Percentiles rank a stretch among this genome's conserved stretches.
phyloP scores from a whole-genome alignment of 2,113 vertebrate species.

The Papio anubis region DNA sequence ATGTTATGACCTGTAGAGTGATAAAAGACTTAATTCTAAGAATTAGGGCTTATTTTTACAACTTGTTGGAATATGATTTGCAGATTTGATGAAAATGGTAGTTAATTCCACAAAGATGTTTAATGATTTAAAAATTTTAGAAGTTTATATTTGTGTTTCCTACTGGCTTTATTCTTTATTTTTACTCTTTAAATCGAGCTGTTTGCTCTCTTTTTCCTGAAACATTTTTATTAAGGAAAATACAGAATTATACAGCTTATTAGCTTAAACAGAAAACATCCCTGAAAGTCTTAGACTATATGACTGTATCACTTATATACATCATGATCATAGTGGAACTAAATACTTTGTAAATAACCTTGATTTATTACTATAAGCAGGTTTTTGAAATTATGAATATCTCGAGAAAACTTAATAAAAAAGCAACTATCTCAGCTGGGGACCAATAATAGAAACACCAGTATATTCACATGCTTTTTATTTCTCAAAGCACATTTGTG shows the following conservation, averaged over 20 bases:
- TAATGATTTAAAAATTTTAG: neutral
- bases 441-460: conserved; percentile 23
- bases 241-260: neutral
- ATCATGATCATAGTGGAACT: neutral
- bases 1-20: neutral
- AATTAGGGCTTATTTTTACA: neutral
- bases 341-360: conserved; percentile 1
- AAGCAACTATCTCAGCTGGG: neutral
- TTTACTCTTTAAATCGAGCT: neutral
- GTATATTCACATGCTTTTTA: conserved; percentile 38
- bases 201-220: neutral
- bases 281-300: neutral
- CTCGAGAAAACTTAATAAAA: neutral
- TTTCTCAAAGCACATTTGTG: conserved; percentile 57
- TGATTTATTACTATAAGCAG: neutral
- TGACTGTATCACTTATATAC: neutral
- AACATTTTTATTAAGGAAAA: conserved; percentile 24
- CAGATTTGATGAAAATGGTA: conserved; percentile 3
- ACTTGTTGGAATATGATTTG: neutral
- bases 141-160: neutral
- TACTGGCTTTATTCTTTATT: neutral
- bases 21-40: neutral
- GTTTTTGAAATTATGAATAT: conserved; percentile 16
- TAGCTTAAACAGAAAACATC: neutral
- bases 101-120: conserved; percentile 24